Base-by-base conservation (phyloP, 1,140 invertebrate species). In the Lordiphosa stackelbergi region DNA sequence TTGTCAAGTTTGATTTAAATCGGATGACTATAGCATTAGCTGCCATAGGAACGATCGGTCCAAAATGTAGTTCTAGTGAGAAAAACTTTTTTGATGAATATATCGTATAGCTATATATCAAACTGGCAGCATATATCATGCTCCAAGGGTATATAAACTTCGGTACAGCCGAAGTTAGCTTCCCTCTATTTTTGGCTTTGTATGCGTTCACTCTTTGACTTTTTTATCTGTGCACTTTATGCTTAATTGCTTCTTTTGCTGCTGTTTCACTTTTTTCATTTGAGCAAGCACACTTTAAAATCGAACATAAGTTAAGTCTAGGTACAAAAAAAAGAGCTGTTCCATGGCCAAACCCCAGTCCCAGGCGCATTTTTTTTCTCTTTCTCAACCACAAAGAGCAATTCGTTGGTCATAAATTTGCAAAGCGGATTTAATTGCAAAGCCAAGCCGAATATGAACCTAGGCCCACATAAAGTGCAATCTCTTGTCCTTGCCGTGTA, bases 391-490 rank as follows among this genome's bases (percentile, higher is more conserved):
- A 53, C 68, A 70, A 70, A 70, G 68, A 70, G 64, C 64, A 68
- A 70, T 70, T 70, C 66, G 68, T 68, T 68, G 68, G 64, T 57
- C 68, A 70, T 70, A 70, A 70, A 70, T 70, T 70, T 70, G 41
- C 58, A 66, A 68, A 54, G 58, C 53, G 64, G 68, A 62, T 68
- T 70, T 68, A 70, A 70, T 68, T 70, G 68, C 64, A 53, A 31
- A 58, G 38, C 53, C 40, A 35, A 66, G 53, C 43, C 31, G n/a
- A 49, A 43, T 22, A 24, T 28, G 45, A 10, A 45, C 31, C n/a
- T 22, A 35, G 19, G n/a, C 31, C 13, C 31, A 46, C 24, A 43
- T 51, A 69, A 53, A 69, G 57, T 69, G 66, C 62, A 69, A 55
- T 69, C 52, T 28, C 63, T 62, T 70, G 68, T 66, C 40, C 43